Evolutionary conservation across 2,888 invertebrate species (phyloP), one percentile per base, ranked within the genome.

Genomic region (Enoplolaimus lenunculus): DNA sequence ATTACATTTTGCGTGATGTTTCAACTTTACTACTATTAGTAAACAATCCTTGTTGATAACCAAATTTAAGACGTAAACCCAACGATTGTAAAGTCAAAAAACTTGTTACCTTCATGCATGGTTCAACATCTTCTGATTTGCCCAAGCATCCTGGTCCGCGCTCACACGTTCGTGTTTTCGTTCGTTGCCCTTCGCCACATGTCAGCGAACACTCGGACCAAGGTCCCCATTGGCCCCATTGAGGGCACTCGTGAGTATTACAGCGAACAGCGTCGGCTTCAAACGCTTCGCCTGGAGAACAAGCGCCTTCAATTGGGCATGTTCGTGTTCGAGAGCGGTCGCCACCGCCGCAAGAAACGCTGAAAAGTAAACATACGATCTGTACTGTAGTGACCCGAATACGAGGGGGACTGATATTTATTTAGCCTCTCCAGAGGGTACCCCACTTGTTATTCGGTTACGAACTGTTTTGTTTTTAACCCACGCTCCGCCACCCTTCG

Each of bases 41-140:
- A n/a, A n/a, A n/a, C n/a, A n/a, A n/a, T n/a, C n/a, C n/a, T n/a
- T n/a, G n/a, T n/a, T n/a, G n/a, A n/a, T n/a, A n/a, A n/a, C n/a
- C n/a, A n/a, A n/a, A n/a, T n/a, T n/a, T n/a, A n/a, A n/a, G n/a
- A n/a, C n/a, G n/a, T n/a, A n/a, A n/a, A n/a, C n/a, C n/a, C n/a
- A n/a, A n/a, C n/a, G n/a, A n/a, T n/a, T n/a, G n/a, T n/a, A n/a
- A n/a, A n/a, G n/a, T n/a, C n/a, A n/a, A n/a, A n/a, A n/a, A n/a
- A n/a, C n/a, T n/a, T n/a, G n/a, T 62, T 66, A 66, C 67, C 7
- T 75, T 74, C 0, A 66, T 28, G 66, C 72, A 72, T 30, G 69
- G 68, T 34, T 72, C 72, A 7, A 71, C 45, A 45, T 72, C 68
- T 7, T 71, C 57, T 1, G 16, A 45, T 16, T 59, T 57, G 1